Evolutionary conservation across 2,797 vertebrate species (phyloP).

Genomic region (Parauchenoglanis ngamensis): DNA sequence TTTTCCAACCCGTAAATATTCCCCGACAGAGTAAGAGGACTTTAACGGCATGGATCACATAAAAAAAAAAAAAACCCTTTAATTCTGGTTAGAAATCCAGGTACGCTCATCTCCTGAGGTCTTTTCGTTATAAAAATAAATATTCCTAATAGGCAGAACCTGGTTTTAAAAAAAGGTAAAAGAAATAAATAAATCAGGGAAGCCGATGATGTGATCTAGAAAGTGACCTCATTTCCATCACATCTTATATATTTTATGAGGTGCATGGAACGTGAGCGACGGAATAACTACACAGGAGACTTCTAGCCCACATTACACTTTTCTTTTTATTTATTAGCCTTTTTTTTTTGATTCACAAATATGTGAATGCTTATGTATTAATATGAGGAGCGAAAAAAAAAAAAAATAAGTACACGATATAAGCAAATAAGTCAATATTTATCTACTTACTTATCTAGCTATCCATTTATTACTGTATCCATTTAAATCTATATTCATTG

Average conservation of each 20-base stretch:
- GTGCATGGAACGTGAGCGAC: constrained; percentile 5
- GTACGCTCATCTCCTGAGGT: not conserved
- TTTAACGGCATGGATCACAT: not conserved
- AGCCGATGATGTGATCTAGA: not conserved
- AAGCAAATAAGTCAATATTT: not conserved
- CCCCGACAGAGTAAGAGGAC: not conserved
- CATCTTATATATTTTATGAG: constrained; percentile 46
- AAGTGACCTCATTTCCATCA: constrained; percentile 48
- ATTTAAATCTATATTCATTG: too few species aligned
- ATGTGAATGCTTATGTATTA: not conserved
- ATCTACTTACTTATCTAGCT: not conserved
- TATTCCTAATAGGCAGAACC: constrained; percentile 2
- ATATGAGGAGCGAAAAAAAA: too few species aligned
- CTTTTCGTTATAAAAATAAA: not conserved
- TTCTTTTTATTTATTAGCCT: not conserved
- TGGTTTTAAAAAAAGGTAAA: not conserved
- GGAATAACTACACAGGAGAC: not conserved
- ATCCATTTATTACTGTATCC: not conserved
- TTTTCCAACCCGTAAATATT: not conserved
- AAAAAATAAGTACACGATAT: not conserved
- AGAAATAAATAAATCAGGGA: not conserved
- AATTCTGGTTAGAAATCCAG: not conserved
- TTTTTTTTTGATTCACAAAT: not conserved
- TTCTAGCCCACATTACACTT: not conserved
- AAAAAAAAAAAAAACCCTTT: not conserved